These are phyloP conservation scores for Craniophora ligustri DNA, from an alignment of 2,888 invertebrate species.

Conservation along the genomic window DNA sequence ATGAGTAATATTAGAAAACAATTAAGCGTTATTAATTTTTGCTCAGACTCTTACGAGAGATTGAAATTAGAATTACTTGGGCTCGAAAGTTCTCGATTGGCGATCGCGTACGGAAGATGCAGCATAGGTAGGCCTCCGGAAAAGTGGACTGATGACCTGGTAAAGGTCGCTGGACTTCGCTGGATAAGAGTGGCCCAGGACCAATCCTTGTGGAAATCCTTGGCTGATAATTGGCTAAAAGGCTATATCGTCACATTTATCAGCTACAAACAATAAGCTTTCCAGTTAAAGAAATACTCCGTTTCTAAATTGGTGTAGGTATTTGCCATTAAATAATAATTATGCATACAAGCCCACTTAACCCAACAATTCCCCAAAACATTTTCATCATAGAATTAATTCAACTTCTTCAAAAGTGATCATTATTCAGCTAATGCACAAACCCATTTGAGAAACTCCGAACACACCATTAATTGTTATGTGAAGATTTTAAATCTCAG, in stretches of 20 bases:
- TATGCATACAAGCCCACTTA: not conserved
- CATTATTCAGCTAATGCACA: conserved; percentile 29
- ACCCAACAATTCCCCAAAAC: not conserved
- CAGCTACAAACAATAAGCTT: too few species aligned
- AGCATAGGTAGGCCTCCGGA: too few species aligned
- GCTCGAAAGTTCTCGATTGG: too few species aligned
- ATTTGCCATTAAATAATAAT: not conserved
- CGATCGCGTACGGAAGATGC: too few species aligned
- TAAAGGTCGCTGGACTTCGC: too few species aligned
- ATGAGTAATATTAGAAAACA: conserved; percentile 32
- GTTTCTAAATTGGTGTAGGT: not conserved
- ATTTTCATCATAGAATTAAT: conserved; percentile 3
- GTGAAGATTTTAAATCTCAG: conserved; percentile 39
- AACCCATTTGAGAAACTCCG: conserved; percentile 15
- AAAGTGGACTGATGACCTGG: too few species aligned
- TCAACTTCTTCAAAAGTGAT: conserved; percentile 2
- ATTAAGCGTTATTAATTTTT: conserved; percentile 26
- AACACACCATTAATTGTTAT: conserved; percentile 20
- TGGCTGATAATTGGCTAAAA: too few species aligned
- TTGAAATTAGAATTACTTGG: too few species aligned
- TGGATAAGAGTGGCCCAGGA: too few species aligned
- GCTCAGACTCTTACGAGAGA: not conserved
- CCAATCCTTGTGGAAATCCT: too few species aligned
- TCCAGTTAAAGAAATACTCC: not conserved
- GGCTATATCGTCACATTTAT: too few species aligned